Conservation (phyloP, 2,888 invertebrate genomes). For the Limnephilus marmoratus region DNA sequence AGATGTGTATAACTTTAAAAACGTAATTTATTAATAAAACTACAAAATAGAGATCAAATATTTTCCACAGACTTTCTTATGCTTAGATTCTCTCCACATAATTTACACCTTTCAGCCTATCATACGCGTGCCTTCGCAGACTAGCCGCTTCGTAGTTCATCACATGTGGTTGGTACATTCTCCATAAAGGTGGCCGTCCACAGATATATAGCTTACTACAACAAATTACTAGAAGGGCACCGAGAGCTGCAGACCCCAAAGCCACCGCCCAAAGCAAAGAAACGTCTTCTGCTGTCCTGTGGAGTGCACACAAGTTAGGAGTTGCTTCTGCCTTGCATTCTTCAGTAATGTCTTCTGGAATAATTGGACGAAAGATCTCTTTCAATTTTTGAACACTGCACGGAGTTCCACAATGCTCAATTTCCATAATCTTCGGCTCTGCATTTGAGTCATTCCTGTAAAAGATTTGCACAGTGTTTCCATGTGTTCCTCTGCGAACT, state of each 20-base stretch:
- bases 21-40: neutral
- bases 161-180: slow-evolving; percentile 27
- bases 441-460: slow-evolving; percentile 53
- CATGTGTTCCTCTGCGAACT: slow-evolving; percentile 37
- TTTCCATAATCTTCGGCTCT: slow-evolving; percentile 13
- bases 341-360: slow-evolving; percentile 52
- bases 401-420: slow-evolving; percentile 49
- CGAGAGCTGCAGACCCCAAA: slow-evolving; percentile 43
- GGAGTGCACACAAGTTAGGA: neutral
- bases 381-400: slow-evolving; percentile 53
- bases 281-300: slow-evolving; percentile 9
- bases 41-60: slow-evolving; percentile 8
- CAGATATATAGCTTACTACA: slow-evolving; percentile 35
- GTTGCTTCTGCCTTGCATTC: slow-evolving; percentile 44
- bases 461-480: slow-evolving; percentile 51
- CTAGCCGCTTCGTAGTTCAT: neutral
- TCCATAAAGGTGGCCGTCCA: slow-evolving; percentile 5
- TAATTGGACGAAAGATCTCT: slow-evolving; percentile 23
- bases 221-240: slow-evolving; percentile 49
- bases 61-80: neutral
- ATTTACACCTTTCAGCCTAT: neutral
- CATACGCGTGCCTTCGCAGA: neutral
- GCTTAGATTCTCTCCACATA: neutral
- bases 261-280: slow-evolving; percentile 39
- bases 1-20: neutral